These are phyloP conservation scores for Hippocampus kuda DNA, from an alignment of 2,797 vertebrate genomes.

Conservation along the genomic window DNA sequence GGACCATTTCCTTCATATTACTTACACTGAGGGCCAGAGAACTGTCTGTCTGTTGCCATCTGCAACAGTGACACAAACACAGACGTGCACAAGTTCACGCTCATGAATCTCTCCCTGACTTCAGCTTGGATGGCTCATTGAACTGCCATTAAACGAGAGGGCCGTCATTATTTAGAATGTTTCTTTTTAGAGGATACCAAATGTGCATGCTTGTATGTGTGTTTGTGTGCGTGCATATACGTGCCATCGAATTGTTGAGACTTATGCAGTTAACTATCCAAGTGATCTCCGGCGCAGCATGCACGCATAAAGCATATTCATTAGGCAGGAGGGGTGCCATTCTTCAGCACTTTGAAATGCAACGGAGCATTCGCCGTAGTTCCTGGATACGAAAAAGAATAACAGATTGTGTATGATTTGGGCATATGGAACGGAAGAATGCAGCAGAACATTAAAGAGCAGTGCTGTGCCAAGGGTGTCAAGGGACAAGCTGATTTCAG, in stretches of 20 bases:
- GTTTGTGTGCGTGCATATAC: constrained; percentile 8
- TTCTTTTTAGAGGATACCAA: constrained; percentile 29
- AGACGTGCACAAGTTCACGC: not conserved
- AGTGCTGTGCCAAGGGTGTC: constrained; percentile 23
- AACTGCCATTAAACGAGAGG: constrained; percentile 43
- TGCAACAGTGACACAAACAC: constrained; percentile 15
- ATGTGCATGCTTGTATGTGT: constrained; percentile 17
- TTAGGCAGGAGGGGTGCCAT: constrained; percentile 37
- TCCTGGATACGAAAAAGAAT: constrained; percentile 41
- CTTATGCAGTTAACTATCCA: constrained; percentile 36
- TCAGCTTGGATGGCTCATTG: constrained; percentile 39
- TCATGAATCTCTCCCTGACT: constrained; percentile 34
- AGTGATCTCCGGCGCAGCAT: constrained; percentile 23
- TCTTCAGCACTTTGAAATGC: constrained; percentile 38
- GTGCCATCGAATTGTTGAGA: constrained; percentile 24
- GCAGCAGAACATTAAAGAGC: constrained; percentile 44
- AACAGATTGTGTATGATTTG: constrained; percentile 41
- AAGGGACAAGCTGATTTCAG: constrained; percentile 26
- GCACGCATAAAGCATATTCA: constrained; percentile 26
- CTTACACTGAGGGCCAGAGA: not conserved
- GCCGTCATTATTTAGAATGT: constrained; percentile 42
- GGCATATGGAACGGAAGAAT: constrained; percentile 26
- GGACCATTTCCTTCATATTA: constrained; percentile 3
- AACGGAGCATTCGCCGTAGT: constrained; percentile 25
- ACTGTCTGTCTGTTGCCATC: constrained; percentile 19